These are phyloP conservation scores for Pyrgilauda ruficollis DNA, from an alignment of 2,113 vertebrate genomes.

Conservation along the genomic window DNA sequence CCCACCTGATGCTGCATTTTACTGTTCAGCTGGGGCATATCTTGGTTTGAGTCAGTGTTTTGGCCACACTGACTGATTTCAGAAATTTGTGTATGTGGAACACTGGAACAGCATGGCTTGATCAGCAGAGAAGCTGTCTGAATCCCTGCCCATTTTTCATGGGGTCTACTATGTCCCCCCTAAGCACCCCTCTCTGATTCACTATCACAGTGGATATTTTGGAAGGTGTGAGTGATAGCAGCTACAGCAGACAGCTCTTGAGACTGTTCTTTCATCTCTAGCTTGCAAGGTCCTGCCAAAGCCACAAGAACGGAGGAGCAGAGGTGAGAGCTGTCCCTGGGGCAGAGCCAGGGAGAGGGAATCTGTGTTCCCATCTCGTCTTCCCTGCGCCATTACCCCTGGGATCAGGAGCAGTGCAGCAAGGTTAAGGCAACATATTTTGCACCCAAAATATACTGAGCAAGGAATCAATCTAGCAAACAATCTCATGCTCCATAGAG, in stretches of 20 bases:
- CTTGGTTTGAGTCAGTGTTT: neutral
- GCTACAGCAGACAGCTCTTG: neutral
- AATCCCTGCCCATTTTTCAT: neutral
- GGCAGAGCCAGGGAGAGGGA: neutral
- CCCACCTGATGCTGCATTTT: neutral
- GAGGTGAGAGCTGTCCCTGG: neutral
- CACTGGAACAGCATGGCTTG: neutral
- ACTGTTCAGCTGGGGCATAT: neutral
- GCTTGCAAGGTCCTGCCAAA: neutral
- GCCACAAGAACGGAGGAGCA: rapidly evolving
- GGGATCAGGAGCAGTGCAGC: neutral
- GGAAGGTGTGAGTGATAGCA: neutral
- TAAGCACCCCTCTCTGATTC: neutral
- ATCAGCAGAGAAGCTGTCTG: neutral
- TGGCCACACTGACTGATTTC: neutral
- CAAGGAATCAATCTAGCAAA: neutral
- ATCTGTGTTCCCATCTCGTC: neutral
- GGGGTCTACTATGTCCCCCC: neutral
- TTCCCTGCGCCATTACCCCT: neutral
- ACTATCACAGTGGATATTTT: neutral
- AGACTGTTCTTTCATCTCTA: neutral
- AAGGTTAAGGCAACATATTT: neutral
- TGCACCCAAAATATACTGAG: neutral
- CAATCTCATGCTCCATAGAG: neutral
- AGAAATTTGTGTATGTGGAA: neutral